Conservation (phyloP, 2,113 vertebrate species). For the Epinephelus moara region DNA sequence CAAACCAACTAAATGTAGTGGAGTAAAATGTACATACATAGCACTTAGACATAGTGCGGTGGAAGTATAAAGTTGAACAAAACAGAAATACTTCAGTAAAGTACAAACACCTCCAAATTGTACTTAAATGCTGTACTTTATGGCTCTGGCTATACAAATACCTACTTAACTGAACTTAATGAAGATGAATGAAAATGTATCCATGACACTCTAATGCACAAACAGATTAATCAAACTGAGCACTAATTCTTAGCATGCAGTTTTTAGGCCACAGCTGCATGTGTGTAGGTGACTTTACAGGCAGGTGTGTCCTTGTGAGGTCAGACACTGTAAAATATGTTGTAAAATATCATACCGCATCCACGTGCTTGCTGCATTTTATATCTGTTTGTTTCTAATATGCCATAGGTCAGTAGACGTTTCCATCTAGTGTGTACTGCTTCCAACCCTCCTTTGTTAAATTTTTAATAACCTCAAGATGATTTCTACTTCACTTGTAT, state of each 20-base stretch:
- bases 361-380: not conserved
- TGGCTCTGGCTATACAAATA: not conserved
- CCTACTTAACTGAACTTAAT: not conserved
- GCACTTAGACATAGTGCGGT: no score
- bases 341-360: constrained; percentile 7
- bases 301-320: constrained; percentile 19
- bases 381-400: not conserved
- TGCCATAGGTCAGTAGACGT: not conserved
- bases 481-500: not conserved
- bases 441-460: not conserved
- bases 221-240: not conserved
- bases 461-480: not conserved
- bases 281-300: not conserved
- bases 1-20: not conserved
- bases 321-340: not conserved
- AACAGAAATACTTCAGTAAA: not conserved
- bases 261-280: constrained; percentile 26
- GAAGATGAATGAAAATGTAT: not conserved
- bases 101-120: not conserved
- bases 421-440: not conserved
- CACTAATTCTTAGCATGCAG: not conserved
- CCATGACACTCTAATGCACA: no score
- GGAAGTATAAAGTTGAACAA: no score
- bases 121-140: not conserved
- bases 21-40: not conserved